These are phyloP conservation scores for Brachystomella parvula DNA, from an alignment of 1,140 invertebrate species.

Conservation along the genomic window DNA sequence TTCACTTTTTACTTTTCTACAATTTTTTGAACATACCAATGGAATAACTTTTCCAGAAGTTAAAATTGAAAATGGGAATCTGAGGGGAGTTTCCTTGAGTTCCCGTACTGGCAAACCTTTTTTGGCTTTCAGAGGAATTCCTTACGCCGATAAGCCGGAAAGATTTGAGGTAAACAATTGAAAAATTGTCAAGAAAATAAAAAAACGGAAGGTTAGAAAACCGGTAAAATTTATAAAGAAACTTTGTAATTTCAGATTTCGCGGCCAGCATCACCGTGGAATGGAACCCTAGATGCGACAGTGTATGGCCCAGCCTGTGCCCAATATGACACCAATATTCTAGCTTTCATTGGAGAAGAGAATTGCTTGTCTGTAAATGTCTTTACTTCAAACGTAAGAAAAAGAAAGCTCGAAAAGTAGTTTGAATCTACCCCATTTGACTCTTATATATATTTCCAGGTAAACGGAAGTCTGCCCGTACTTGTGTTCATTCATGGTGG, in stretches of 20 bases:
- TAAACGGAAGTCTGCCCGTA: constrained; percentile 6
- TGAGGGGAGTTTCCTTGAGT: not conserved
- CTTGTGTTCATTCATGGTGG: constrained; percentile 39
- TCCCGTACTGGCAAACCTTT: not conserved
- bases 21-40: not conserved
- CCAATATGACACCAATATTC: constrained; percentile 39
- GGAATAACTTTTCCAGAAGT: not conserved
- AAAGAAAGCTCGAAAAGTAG: not conserved
- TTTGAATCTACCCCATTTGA: too few relatives aligned
- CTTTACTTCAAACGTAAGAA: constrained; percentile 24
- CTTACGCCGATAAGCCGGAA: constrained; percentile 7
- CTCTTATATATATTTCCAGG: not conserved
- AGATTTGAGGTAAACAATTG: constrained; percentile 2
- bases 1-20: not conserved
- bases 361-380: constrained; percentile 28
- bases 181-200: not conserved
- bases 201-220: not conserved
- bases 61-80: not conserved
- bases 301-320: constrained; percentile 43
- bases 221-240: too few relatives aligned
- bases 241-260: constrained; percentile 32
- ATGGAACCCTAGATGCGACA: constrained; percentile 44
- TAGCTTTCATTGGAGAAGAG: constrained; percentile 18
- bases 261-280: constrained; percentile 43
- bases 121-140: constrained; percentile 11